Evolutionary conservation across 2,888 invertebrate genomes (phyloP).

Genomic region (Nineta flava): DNA sequence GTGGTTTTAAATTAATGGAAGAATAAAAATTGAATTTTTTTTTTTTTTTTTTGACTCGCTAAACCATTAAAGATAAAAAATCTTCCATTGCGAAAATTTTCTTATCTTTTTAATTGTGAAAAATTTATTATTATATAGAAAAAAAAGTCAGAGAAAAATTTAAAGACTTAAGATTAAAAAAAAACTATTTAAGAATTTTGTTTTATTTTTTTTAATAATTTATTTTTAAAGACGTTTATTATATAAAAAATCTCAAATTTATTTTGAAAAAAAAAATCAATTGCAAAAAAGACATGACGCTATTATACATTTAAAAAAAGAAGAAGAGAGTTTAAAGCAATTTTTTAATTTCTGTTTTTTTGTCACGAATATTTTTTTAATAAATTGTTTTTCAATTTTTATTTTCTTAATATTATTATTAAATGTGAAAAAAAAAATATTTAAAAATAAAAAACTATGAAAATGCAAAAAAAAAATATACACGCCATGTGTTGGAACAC

Average conservation of each 20-base stretch:
- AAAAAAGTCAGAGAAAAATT: background rate
- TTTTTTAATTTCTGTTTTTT: conserved; percentile 1
- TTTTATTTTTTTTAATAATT: background rate
- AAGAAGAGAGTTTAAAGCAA: background rate
- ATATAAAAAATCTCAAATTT: background rate
- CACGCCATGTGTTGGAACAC: conserved; percentile 11
- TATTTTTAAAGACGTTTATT: background rate
- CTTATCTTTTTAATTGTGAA: background rate
- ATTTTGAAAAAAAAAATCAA: background rate
- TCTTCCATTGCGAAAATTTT: background rate
- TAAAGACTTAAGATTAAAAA: background rate
- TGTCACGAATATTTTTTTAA: conserved; percentile 6
- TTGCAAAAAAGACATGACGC: conserved; percentile 6
- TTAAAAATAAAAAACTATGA: too few relatives aligned
- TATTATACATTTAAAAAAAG: background rate
- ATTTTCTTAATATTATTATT: conserved; percentile 3
- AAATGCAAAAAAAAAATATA: conserved; percentile 3
- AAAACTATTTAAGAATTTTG: background rate
- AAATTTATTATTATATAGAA: background rate
- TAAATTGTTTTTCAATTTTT: conserved; percentile 5
- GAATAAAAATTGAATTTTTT: too few relatives aligned
- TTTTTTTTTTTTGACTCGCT: too few relatives aligned
- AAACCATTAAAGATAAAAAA: too few relatives aligned
- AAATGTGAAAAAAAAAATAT: too few relatives aligned
- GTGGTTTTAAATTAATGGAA: too few relatives aligned